These are phyloP conservation scores for Psammodynastes pulverulentus DNA, from an alignment of 2,113 vertebrate species.

Conservation along the genomic window DNA sequence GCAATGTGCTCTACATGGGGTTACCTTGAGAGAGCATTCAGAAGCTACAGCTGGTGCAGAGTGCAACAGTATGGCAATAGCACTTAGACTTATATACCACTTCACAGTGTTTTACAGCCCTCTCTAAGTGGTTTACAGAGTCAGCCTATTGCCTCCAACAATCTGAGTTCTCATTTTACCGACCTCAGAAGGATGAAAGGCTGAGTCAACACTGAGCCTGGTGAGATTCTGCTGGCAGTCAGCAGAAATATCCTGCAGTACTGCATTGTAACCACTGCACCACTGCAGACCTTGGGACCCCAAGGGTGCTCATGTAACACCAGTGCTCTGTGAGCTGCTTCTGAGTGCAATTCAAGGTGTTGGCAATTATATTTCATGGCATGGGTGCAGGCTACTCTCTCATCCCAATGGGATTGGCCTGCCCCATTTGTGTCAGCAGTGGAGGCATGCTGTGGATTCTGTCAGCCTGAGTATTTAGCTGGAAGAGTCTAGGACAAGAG, in stretches of 20 bases:
- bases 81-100: no score
- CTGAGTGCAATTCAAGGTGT: neutral
- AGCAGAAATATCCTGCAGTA: no score
- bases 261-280: no score
- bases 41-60: neutral
- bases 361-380: neutral
- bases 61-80: no score
- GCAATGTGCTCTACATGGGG: neutral
- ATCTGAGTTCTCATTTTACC: no score
- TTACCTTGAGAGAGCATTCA: neutral
- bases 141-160: no score
- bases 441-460: neutral
- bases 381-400: neutral
- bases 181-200: no score
- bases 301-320: neutral
- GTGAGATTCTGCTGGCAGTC: no score
- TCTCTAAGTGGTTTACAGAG: no score
- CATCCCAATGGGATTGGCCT: neutral
- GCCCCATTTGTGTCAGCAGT: neutral
- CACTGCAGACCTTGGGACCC: neutral
- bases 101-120: no score
- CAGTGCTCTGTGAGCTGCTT: neutral
- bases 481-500: neutral
- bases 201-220: no score
- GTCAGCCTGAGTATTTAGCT: neutral